Percentiles rank a stretch among this genome's conserved stretches.
These are phyloP conservation scores for Trichosurus vulpecula DNA, from an alignment of 2,797 vertebrate species.

Conservation along the genomic window DNA sequence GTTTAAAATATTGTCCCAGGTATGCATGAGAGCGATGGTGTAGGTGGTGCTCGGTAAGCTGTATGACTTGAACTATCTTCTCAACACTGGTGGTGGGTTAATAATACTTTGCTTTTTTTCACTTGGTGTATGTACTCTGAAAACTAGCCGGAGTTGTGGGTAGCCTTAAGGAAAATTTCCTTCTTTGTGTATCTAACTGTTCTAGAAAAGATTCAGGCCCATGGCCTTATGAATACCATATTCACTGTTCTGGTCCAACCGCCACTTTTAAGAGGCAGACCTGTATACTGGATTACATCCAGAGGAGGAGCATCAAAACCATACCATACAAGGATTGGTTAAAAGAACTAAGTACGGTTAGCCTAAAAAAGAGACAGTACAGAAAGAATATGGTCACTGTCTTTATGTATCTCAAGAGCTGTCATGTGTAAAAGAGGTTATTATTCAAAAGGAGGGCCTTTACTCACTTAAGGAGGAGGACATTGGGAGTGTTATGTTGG, in stretches of 20 bases:
- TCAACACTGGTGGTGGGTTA: not conserved
- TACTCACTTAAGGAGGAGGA: not conserved
- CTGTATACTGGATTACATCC: not conserved
- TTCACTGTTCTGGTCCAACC: not conserved
- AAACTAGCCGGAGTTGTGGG: not conserved
- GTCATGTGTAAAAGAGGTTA: not conserved
- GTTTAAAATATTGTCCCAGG: not conserved
- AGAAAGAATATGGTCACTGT: not conserved
- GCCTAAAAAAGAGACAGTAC: not conserved
- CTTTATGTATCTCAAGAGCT: not conserved
- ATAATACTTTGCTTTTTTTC: not conserved
- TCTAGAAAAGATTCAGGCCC: not conserved
- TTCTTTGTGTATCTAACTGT: not conserved
- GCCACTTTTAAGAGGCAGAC: not conserved
- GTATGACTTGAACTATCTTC: not conserved
- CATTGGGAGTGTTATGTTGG: not conserved
- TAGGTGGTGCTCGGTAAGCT: not conserved
- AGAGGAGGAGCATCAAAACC: not conserved
- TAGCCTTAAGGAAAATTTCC: not conserved
- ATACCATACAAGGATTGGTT: not conserved
- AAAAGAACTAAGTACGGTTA: not conserved
- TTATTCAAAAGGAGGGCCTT: not conserved
- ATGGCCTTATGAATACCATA: not conserved
- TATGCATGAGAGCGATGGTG: not conserved
- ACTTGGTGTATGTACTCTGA: not conserved